Evolutionary conservation across 2,888 invertebrate species (phyloP), one percentile per base, ranked within the genome.

Genomic region (Scaptomyza cyrtandrae): DNA sequence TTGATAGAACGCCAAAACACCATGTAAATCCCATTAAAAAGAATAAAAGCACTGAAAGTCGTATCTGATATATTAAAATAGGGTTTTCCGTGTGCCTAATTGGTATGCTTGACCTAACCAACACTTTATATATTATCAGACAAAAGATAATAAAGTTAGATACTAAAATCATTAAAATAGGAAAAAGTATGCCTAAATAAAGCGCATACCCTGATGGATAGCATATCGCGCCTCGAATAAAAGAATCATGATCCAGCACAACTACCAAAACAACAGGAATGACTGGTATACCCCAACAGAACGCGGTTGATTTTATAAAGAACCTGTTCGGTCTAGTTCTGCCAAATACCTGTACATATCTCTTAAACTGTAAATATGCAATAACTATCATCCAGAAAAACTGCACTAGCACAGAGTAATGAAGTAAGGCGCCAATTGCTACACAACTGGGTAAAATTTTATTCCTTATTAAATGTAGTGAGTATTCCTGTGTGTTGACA

Each of bases 311-410:
- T 90, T 95, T 95, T 19, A 94, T 89, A 87, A 95, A 93, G 84
- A 95, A 95, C 65, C 94, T 91, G 0, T 94, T 93, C 3, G 94
- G 94, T 49, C 94, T 90, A 14, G 90, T 93, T 24, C 79, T 85
- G 0, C 94, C 94, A 60, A 95, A 92, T 9, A 95, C 94, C 78
- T 94, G 93, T 6, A 95, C 95, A 80, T 95, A 95, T 61, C 94
- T 92, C 46, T 95, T 93, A 88, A 95, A 95, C 88, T 95, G 95
- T 58, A 95, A 91, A 65, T 94, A 92, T 1, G 95, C 95, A 62
- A 95, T 94, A 58, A 95, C 94, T 46, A 95, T 90, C 95, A 95
- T 95, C 95, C 95, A 95, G 86, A 94, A 93, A 79, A 95, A 95
- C 74, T 95, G 94, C 2, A 94, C 93, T n/a, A 95, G 90, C 29